Conservation (phyloP, 2,113 vertebrate genomes). For the Bubo bubo region DNA sequence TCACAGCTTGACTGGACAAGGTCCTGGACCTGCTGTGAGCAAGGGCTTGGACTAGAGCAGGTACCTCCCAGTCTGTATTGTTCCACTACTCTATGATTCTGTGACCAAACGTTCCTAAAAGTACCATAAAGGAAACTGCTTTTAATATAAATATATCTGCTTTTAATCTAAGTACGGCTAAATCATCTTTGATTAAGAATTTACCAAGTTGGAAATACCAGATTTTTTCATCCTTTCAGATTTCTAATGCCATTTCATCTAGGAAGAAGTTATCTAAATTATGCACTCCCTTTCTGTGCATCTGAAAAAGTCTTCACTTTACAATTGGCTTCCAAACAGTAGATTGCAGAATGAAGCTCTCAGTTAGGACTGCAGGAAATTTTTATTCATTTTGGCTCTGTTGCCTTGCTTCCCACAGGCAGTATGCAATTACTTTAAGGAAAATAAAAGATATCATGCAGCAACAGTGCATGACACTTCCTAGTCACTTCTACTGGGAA, state of each 20-base stretch:
- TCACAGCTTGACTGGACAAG: neutral
- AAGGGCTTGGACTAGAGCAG: neutral
- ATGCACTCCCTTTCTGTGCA: neutral
- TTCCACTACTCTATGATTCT: neutral
- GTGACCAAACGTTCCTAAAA: neutral
- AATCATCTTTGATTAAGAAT: neutral
- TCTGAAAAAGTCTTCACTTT: neutral
- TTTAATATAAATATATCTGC: neutral
- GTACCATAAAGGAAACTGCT: neutral
- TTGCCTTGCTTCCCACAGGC: neutral
- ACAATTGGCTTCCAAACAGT: neutral
- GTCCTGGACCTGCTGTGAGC: neutral
- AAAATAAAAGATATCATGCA: slow-evolving; percentile 1
- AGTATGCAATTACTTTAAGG: neutral
- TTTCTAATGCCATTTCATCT: neutral
- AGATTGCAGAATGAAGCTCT: neutral
- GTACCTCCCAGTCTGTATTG: neutral
- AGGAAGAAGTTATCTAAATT: neutral
- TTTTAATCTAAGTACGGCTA: neutral
- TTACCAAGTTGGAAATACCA: neutral
- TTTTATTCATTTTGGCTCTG: neutral
- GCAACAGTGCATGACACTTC: neutral
- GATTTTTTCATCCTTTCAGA: neutral
- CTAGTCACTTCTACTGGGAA: neutral
- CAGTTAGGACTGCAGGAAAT: neutral